These are phyloP conservation scores for Pitangus sulphuratus DNA, from an alignment of 2,797 vertebrate genomes.

Conservation along the genomic window DNA sequence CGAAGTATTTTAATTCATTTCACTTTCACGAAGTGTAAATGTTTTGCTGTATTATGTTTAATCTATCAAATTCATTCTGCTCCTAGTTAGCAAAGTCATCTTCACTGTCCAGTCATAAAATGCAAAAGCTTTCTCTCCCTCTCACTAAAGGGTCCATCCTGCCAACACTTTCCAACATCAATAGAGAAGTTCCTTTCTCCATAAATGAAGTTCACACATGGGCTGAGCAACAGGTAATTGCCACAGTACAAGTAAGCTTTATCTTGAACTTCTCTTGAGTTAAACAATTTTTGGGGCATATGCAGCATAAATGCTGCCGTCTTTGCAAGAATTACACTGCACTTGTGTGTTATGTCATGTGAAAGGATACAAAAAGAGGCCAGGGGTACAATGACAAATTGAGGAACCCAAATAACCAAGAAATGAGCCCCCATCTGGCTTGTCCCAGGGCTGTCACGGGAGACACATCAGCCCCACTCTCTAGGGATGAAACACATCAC, in stretches of 20 bases:
- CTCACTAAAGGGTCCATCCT: not conserved
- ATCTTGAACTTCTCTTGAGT: not conserved
- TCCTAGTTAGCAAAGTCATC: not conserved
- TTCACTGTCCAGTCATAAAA: not conserved
- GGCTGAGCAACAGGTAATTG: not conserved
- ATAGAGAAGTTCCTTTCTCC: not conserved
- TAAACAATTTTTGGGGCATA: not conserved
- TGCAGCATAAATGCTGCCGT: not conserved
- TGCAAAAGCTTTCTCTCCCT: not conserved
- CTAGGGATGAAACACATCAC: not conserved
- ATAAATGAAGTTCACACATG: not conserved
- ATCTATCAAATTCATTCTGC: not conserved
- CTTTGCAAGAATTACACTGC: not conserved
- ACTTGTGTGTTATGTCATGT: not conserved
- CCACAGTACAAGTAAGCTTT: not conserved
- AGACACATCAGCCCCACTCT: not conserved
- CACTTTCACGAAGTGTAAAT: not conserved
- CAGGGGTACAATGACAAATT: not conserved
- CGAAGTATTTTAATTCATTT: not conserved
- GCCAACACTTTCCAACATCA: not conserved
- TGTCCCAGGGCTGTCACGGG: not conserved
- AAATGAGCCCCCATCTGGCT: not conserved
- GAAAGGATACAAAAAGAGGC: not conserved
- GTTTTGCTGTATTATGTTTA: not conserved
- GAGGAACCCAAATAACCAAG: not conserved